Conservation (phyloP, 2,113 vertebrate genomes). For the Anas platyrhynchos region DNA sequence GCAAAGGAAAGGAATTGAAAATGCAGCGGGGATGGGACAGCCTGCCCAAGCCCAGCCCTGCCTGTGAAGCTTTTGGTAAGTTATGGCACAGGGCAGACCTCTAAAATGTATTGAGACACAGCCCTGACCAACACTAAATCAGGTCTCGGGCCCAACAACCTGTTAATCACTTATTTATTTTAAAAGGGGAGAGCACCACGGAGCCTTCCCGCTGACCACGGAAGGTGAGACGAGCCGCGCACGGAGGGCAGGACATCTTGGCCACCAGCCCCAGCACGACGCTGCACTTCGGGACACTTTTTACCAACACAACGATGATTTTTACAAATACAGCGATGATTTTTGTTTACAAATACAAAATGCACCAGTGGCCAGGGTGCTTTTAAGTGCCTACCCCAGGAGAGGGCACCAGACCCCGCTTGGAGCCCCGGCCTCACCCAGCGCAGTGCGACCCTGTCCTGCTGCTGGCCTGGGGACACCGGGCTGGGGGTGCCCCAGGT, state of each 20-base stretch:
- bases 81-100: background rate
- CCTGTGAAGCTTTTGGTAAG: background rate
- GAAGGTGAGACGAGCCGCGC: background rate
- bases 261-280: background rate
- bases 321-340: no score
- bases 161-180: background rate
- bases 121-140: background rate
- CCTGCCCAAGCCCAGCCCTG: background rate
- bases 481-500: background rate
- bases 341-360: background rate
- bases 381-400: constrained; percentile 65
- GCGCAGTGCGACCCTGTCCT: background rate
- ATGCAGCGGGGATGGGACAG: fast-evolving
- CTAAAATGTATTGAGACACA: background rate
- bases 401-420: constrained; percentile 70
- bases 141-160: background rate
- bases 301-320: no score
- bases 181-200: background rate
- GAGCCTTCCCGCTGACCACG: background rate
- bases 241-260: background rate
- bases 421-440: background rate
- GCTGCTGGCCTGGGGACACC: background rate
- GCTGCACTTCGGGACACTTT: background rate
- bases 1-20: background rate
- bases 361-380: background rate